phyloP scores from a whole-genome alignment of 1,140 invertebrate species.

The Dolichoris vasculosae region DNA sequence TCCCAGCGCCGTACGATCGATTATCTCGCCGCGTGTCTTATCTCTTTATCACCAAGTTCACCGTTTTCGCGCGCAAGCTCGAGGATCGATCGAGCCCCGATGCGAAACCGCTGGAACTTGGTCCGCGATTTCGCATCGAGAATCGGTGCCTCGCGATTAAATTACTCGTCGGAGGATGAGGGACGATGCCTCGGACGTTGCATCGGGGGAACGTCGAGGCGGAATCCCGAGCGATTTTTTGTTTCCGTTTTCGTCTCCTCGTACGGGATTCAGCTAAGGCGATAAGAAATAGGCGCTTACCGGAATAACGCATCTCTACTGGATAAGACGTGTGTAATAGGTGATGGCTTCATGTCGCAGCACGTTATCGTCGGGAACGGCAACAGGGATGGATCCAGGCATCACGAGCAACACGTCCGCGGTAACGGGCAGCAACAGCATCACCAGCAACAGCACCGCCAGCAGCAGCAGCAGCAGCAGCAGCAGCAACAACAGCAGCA shows the following conservation, averaged over 20 bases:
- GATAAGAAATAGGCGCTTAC: constrained; percentile 8
- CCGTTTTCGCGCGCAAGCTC: not conserved
- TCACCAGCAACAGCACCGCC: constrained; percentile 51
- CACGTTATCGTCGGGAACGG: constrained; percentile 66
- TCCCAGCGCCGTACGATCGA: not conserved
- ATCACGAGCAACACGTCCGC: constrained; percentile 57
- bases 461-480: constrained; percentile 54
- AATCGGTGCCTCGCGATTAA: too few relatives aligned
- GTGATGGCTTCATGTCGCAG: constrained; percentile 65
- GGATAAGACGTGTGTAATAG: constrained; percentile 50
- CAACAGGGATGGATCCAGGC: constrained; percentile 67
- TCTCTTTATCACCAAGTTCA: too few relatives aligned
- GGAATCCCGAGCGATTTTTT: not conserved
- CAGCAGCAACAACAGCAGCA: constrained; percentile 9
- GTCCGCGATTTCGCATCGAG: too few relatives aligned
- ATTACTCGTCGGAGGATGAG: too few relatives aligned
- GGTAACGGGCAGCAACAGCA: constrained; percentile 54
- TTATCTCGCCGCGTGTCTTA: not conserved
- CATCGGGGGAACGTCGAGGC: not conserved
- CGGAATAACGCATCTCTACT: constrained; percentile 36
- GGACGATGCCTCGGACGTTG: too few relatives aligned
- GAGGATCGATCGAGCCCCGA: too few relatives aligned
- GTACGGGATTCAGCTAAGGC: not conserved
- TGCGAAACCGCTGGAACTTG: too few relatives aligned
- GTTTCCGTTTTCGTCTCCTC: too few relatives aligned